Conservation (phyloP, 2,113 vertebrate species). For the Carlito syrichta region DNA sequence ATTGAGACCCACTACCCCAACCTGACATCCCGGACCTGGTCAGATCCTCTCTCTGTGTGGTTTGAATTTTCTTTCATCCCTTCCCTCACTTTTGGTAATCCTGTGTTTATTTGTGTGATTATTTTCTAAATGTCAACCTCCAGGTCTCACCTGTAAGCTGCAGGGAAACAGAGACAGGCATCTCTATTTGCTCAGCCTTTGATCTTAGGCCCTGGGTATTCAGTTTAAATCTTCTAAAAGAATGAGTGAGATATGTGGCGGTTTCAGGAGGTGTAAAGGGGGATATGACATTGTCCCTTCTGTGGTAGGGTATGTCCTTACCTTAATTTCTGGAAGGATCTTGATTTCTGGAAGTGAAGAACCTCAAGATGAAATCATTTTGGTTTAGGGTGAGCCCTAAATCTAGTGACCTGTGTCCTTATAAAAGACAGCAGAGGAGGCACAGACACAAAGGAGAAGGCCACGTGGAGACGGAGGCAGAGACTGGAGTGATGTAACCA, state of each 20-base stretch:
- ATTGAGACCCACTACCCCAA: too few relatives aligned
- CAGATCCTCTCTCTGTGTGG: neutral
- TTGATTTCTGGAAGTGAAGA: neutral
- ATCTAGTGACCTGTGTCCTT: neutral
- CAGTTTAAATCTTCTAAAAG: too few relatives aligned
- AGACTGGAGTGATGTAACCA: neutral
- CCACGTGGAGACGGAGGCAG: neutral
- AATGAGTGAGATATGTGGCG: neutral
- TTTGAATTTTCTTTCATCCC: fast-evolving
- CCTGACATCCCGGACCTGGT: neutral
- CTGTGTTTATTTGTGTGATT: neutral
- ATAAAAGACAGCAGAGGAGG: neutral
- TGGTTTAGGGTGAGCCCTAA: neutral
- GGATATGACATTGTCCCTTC: too few relatives aligned
- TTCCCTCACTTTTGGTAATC: neutral
- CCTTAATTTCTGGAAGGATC: neutral
- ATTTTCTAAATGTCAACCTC: neutral
- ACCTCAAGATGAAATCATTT: neutral
- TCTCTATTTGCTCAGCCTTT: neutral
- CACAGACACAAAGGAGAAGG: neutral
- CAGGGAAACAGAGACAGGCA: neutral
- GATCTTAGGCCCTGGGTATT: neutral
- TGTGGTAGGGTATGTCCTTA: neutral
- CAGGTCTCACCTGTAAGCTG: neutral
- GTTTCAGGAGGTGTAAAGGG: too few relatives aligned